A percentile compares a stretch with the other conserved stretches of the same genome.
Conservation (phyloP, 2,888 invertebrate genomes). For the Drosophila paranaensis region DNA sequence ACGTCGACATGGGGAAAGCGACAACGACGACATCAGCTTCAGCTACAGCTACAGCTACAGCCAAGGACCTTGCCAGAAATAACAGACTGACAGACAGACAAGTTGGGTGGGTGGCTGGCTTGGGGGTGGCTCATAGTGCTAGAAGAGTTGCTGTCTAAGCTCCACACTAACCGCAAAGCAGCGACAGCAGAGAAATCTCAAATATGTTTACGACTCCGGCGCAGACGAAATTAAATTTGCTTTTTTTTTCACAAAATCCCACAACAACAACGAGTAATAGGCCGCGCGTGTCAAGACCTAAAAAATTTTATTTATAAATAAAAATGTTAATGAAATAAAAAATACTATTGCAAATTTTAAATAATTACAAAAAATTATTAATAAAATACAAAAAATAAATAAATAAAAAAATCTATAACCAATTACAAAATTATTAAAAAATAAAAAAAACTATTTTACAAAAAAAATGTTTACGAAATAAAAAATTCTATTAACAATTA, state of each 20-base stretch:
- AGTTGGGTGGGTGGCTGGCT: not conserved
- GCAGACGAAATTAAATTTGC: constrained; percentile 68
- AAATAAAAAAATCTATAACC: no score
- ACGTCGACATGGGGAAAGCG: constrained; percentile 72
- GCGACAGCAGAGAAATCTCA: constrained; percentile 59
- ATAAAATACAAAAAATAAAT: no score
- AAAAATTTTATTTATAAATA: not conserved
- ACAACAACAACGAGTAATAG: constrained; percentile 28
- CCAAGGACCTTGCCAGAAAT: constrained; percentile 62
- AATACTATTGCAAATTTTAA: no score
- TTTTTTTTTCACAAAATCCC: constrained; percentile 19
- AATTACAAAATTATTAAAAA: no score
- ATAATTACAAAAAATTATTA: no score
- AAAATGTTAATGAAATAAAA: no score
- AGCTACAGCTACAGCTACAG: constrained; percentile 42
- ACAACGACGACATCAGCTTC: constrained; percentile 54
- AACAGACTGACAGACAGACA: constrained; percentile 36
- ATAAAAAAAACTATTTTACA: no score
- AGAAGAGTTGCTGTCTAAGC: constrained; percentile 61
- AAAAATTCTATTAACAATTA: no score
- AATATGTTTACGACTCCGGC: constrained; percentile 67
- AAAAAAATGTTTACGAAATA: no score
- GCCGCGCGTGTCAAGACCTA: constrained; percentile 49
- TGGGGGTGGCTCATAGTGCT: constrained; percentile 25
- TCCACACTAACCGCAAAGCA: constrained; percentile 30